Base-by-base conservation (phyloP, 1,140 invertebrate species). In the Sinella curviseta region DNA sequence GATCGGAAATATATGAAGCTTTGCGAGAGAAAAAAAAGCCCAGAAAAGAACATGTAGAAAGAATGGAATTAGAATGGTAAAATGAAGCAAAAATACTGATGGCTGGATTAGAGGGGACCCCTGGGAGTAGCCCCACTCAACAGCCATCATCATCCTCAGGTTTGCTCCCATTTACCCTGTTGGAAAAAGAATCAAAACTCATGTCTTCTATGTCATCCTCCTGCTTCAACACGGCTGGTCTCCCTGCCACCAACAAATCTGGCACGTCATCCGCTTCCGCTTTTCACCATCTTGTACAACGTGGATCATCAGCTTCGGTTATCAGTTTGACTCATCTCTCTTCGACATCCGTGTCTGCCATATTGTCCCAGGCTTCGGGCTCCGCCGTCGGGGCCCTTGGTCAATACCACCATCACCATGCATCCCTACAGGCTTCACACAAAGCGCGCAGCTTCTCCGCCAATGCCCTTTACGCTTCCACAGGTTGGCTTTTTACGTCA, bases 361-460 rank as follows among this genome's bases (percentile, higher is more conserved):
- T 70, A 4, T 31, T 70, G 8, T 70, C 65, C 1, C 65, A 70
- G 65, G 4, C 28, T 33, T n/a, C 65, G 30, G 57, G 57, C 16
- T 16, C 16, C 57, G 26, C 26, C 3, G 57, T 26, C 24, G 57
- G 73, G 36, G 33, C 30, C 73, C 33, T 76, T 35, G 36, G 36
- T 57, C 20, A 14, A 39, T 81, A 4, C 34, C 80, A 28, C 65
- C 78, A 24, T 57, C 78, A 60, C 74, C 82, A 74, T 39, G 30
- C 78, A 36, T 67, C 77, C 55, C 77, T 83, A 24, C 82, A 82
- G 78, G 81, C 80, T 79, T 80, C 82, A 77, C 82, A 83, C 76
- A 84, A 84, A 83, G 79, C 82, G 74, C 82, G 83, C 67, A 83
- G 82, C 82, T 84, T 82, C 79, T 84, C 83, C 26, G 81, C 83